phyloP scores from a whole-genome alignment of 2,797 vertebrate genomes.

The Zalophus californianus region DNA sequence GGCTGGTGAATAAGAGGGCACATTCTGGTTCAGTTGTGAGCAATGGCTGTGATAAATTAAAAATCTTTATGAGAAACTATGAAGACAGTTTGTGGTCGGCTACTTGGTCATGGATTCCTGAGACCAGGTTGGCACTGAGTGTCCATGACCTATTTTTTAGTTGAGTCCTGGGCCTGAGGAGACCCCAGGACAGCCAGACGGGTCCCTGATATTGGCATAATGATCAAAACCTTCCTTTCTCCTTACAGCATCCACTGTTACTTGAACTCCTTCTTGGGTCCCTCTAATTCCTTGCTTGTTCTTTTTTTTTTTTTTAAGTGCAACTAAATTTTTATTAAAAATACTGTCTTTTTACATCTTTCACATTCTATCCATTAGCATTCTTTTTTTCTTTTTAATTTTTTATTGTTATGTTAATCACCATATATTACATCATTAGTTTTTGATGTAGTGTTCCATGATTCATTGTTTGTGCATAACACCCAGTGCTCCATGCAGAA shows the following conservation, averaged over 20 bases:
- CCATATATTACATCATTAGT: no score
- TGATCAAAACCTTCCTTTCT: not conserved
- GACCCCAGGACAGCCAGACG: not conserved
- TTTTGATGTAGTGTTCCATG: no score
- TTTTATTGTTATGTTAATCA: no score
- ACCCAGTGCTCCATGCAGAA: no score
- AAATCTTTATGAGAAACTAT: not conserved
- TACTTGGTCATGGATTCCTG: not conserved
- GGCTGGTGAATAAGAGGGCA: not conserved
- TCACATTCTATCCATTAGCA: not conserved
- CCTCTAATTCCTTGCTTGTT: not conserved
- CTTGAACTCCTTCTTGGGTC: not conserved
- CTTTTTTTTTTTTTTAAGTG: not conserved
- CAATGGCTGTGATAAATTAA: fast-evolving
- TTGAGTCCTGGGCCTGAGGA: not conserved
- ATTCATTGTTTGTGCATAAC: no score
- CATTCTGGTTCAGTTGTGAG: fast-evolving
- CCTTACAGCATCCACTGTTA: not conserved
- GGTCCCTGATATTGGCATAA: not conserved
- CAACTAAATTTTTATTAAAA: constrained; percentile 36
- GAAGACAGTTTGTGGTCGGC: not conserved
- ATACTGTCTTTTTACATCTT: not conserved
- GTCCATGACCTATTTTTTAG: not conserved
- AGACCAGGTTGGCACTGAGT: not conserved
- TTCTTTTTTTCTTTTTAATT: not conserved